Evolutionary conservation across 2,113 vertebrate species (phyloP), one percentile per base, ranked within the genome.

Genomic region (Scomber scombrus): DNA sequence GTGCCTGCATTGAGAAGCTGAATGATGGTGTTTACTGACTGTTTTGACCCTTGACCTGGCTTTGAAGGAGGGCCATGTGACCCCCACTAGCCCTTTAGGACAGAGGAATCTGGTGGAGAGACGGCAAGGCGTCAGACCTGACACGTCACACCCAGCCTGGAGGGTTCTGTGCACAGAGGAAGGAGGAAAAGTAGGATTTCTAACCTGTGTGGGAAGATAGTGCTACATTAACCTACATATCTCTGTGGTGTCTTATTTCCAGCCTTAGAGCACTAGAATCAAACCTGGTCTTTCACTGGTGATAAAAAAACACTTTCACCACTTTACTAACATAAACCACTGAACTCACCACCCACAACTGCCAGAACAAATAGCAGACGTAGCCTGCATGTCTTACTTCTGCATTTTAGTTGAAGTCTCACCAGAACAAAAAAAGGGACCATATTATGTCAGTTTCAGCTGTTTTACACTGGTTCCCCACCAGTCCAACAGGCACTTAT

Each of bases 21-120:
- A 81, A 87, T 77, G 64, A 72, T 78, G 76, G 83, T 88, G 89
- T 93, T 93, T 90, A 87, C 91, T 72, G 73, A 90, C 86, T 83
- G 71, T 78, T 79, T 63, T 90, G 88, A 94, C 93, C 91, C 82
- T 73, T 91, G 88, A 93, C 89, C 89, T 68, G 4, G 58, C 92
- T 93, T 91, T 93, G 81, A 93, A 94, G 91, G 60, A 50, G 58
- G 82, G 82, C 85, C 68, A 79, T 81, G 61, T 84, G 81, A 91
- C 85, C 90, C 90, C 74, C 75, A 68, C 81, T 46, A 76, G 58
- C 60, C 67, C 71, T 78, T 56, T 77, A 67, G 70, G 68, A 86
- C 77, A 72, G 77, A 93, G 92, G 91, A 94, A 93, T 93, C 92
- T 93, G 89, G 87, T 93, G 89, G 40, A 16, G 80, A 93, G 89